phyloP scores from a whole-genome alignment of 2,113 vertebrate genomes.

The Oreochromis tanganicae region DNA sequence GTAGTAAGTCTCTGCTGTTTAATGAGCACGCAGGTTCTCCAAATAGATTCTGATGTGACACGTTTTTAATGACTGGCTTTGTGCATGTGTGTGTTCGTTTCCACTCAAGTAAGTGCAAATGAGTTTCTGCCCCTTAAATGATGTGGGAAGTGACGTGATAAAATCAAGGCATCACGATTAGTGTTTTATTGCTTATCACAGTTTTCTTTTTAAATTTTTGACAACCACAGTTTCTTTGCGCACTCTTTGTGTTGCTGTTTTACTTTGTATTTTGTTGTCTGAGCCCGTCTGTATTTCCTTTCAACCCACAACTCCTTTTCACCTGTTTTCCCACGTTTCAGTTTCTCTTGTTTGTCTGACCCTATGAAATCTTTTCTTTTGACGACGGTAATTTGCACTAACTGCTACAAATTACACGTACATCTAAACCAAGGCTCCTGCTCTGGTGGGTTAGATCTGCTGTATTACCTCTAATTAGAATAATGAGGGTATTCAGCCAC shows the following conservation, averaged over 20 bases:
- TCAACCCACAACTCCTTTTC: background rate
- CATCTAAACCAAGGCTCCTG: background rate
- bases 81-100: background rate
- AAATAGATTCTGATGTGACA: background rate
- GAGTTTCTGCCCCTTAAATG: background rate
- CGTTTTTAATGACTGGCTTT: background rate
- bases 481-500: background rate
- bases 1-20: background rate
- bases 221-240: background rate
- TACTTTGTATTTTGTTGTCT: background rate
- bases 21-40: background rate
- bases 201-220: background rate
- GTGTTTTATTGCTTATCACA: constrained; percentile 10
- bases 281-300: background rate
- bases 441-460: background rate
- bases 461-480: background rate
- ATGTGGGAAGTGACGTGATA: constrained; percentile 23
- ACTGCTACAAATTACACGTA: background rate
- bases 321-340: background rate
- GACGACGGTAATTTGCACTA: background rate
- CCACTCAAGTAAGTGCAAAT: background rate
- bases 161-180: background rate
- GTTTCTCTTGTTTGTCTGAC: background rate
- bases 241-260: background rate
- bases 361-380: background rate